These are phyloP conservation scores for Mongoloraphidia duomilia DNA, from an alignment of 2,888 invertebrate genomes.

Conservation along the genomic window DNA sequence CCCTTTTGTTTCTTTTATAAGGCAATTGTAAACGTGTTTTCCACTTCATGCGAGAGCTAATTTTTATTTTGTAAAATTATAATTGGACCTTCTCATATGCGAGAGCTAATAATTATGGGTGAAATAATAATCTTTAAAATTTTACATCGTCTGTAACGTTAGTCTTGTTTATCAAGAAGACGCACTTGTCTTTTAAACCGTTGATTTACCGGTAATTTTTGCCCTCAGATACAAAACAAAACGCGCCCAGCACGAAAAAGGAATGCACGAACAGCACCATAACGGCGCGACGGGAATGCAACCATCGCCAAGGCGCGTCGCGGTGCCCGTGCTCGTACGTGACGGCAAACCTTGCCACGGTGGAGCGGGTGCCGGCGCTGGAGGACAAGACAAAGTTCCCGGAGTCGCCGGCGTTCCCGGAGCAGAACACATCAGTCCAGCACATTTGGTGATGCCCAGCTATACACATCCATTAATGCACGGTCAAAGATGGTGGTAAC, in stretches of 20 bases:
- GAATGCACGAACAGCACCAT: conserved; percentile 45
- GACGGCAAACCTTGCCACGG: conserved; percentile 85
- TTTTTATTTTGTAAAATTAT: too few relatives aligned
- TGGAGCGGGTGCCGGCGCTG: conserved; percentile 33
- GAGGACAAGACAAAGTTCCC: conserved; percentile 13
- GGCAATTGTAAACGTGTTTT: too few relatives aligned
- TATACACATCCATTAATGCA: neutral
- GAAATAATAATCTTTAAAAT: too few relatives aligned
- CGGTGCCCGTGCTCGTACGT: conserved; percentile 85
- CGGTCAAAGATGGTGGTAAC: conserved; percentile 1
- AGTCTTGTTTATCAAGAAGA: too few relatives aligned
- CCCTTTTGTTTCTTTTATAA: too few relatives aligned
- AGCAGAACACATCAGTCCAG: conserved; percentile 13
- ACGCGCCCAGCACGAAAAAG: conserved; percentile 90
- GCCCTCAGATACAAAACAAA: conserved; percentile 78
- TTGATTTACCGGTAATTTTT: too few relatives aligned
- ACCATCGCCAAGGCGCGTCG: conserved; percentile 80
- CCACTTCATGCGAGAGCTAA: too few relatives aligned
- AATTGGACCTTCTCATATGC: too few relatives aligned
- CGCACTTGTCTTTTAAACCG: too few relatives aligned
- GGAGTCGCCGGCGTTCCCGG: conserved; percentile 20
- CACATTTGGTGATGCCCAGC: conserved; percentile 25
- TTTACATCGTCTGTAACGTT: too few relatives aligned
- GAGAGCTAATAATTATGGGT: too few relatives aligned
- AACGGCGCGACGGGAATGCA: conserved; percentile 35